phyloP scores from a whole-genome alignment of 2,797 vertebrate genomes.

The Anolis apletophallus region DNA sequence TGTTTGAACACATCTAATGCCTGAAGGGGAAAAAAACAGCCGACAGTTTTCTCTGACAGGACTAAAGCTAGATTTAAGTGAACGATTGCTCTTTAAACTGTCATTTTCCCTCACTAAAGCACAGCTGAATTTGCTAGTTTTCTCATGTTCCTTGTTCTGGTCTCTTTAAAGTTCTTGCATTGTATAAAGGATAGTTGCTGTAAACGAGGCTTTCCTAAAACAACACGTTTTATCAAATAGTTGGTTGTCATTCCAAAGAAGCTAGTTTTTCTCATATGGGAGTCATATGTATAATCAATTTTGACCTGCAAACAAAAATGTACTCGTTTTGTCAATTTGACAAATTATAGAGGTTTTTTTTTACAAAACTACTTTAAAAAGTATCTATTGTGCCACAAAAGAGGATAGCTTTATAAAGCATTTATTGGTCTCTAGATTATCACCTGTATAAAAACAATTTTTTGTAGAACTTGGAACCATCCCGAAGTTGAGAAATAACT shows the following conservation, averaged over 20 bases:
- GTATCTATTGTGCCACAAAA: conserved; percentile 61
- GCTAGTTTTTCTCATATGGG: conserved; percentile 5
- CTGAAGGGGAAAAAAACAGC: not conserved
- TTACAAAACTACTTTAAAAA: conserved; percentile 62
- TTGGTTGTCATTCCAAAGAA: conserved; percentile 15
- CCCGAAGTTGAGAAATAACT: conserved; percentile 63
- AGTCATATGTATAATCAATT: conserved; percentile 18
- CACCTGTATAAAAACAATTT: conserved; percentile 63
- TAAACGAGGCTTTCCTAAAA: not conserved
- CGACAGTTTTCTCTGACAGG: conserved; percentile 1
- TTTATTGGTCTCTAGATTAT: conserved; percentile 56
- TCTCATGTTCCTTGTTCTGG: not conserved
- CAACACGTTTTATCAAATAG: conserved; percentile 14
- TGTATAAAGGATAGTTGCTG: not conserved
- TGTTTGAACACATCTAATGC: not conserved
- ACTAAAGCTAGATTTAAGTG: not conserved
- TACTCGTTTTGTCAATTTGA: conserved; percentile 37
- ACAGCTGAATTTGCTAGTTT: conserved; percentile 15
- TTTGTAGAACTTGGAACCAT: conserved; percentile 55
- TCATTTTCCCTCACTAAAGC: conserved; percentile 9
- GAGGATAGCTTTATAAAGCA: conserved; percentile 60
- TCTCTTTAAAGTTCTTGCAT: conserved; percentile 17
- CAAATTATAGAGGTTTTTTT: conserved; percentile 45
- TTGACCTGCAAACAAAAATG: conserved; percentile 32
- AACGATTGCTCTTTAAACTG: not conserved